Base-by-base conservation (phyloP, 2,888 invertebrate genomes). In the Neoitamus cyanurus region DNA sequence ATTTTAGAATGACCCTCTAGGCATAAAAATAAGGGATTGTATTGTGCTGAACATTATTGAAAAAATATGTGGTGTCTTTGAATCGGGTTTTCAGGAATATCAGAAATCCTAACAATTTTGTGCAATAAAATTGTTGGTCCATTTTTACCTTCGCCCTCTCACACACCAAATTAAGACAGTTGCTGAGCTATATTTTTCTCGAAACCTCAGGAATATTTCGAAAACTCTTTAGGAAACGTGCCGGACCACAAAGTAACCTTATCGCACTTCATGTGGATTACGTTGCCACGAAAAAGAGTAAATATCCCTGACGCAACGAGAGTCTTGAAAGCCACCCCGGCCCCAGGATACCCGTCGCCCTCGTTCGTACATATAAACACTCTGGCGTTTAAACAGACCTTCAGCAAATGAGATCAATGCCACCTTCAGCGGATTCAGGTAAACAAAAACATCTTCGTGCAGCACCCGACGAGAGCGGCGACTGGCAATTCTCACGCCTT, bases 321-420 rank as follows among this genome's bases (percentile, higher is more conserved):
- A 25, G 25, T 20, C 58, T 25, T 58, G 20, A 58, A 58, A 15
- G 9, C 20, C 25, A 58, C 25, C 58, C 48, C 20, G 20, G 7
- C 48, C 48, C 58, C 58, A 42, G n/a, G 6, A 9, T 25, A 9
- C 20, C 58, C 7, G 20, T 20, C 20, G 48, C 48, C 48, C 2
- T 48, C 48, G 48, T 1, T 48, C 48, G 48, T 6, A 6, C 58
- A 9, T 2, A 20, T 58, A 42, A 42, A 42, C 42, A 9, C 9
- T 58, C 25, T 25, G 1, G 58, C 58, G 58, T 58, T 42, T 75
- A 42, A 75, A 75, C 42, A 75, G 20, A 75, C 75, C 75, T 75
- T 75, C 75, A 34, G 20, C 28, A 75, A 75, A 36, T 75, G 75
- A 75, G 75, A 75, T 75, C 75, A 75, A 75, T 75, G 75, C 75